Conservation (phyloP, 2,888 invertebrate genomes). For the Subacronicta megacephala region DNA sequence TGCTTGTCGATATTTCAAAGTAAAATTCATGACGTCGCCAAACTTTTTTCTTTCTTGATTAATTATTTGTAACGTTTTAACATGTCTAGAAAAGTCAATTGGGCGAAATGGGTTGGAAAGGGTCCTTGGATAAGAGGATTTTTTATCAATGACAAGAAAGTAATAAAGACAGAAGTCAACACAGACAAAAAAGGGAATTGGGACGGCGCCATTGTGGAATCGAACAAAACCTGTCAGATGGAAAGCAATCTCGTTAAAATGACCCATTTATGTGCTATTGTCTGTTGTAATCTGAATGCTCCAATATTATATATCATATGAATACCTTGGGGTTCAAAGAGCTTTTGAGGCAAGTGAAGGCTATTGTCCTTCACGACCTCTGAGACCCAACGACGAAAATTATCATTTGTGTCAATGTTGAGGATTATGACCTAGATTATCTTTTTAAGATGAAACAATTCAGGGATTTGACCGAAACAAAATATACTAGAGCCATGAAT, state of each 20-base stretch:
- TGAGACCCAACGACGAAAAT: not conserved
- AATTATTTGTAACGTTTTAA: not conserved
- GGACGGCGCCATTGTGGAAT: slow-evolving; percentile 14
- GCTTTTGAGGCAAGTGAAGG: not conserved
- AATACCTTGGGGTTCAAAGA: not conserved
- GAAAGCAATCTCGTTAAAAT: slow-evolving; percentile 20
- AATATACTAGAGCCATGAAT: not conserved
- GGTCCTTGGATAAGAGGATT: not conserved
- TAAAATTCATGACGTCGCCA: not conserved
- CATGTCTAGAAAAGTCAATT: not conserved
- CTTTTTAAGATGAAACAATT: not conserved
- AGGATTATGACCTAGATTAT: not conserved
- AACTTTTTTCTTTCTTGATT: not conserved
- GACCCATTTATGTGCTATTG: slow-evolving; percentile 6
- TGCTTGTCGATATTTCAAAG: not conserved
- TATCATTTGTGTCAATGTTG: not conserved
- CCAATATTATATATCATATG: not conserved
- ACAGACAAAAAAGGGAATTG: not conserved
- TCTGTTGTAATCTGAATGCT: slow-evolving; percentile 15
- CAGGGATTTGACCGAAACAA: not conserved
- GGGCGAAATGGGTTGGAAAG: not conserved
- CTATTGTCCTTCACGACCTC: slow-evolving; percentile 1
- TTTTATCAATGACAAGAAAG: not conserved
- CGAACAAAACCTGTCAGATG: slow-evolving; percentile 23
- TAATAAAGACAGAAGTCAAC: slow-evolving; percentile 2